Conservation (phyloP, 92 coral and sea anemone species). For the Phymanthus crucifer region DNA sequence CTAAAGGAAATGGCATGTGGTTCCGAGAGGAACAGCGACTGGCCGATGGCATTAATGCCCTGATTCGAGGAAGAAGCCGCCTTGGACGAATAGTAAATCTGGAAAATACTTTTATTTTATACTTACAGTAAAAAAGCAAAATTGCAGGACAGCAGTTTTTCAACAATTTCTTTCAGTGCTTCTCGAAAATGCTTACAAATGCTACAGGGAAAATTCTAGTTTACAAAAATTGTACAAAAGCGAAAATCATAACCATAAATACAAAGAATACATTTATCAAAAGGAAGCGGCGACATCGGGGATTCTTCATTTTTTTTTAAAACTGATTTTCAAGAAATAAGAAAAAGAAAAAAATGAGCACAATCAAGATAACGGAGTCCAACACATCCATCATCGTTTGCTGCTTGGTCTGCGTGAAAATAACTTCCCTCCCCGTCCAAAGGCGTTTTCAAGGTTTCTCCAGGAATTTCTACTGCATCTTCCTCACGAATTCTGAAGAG, state of each 20-base stretch:
- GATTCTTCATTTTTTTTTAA: neutral
- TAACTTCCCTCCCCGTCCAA: neutral
- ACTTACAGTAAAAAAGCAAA: neutral
- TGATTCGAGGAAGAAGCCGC: neutral
- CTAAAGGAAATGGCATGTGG: too few relatives aligned
- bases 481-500: neutral
- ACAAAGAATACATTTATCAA: neutral
- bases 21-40: too few relatives aligned
- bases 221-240: neutral
- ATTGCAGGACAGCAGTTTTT: neutral
- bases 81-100: neutral
- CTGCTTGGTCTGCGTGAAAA: neutral
- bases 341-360: too few relatives aligned
- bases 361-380: neutral
- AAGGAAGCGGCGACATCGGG: neutral
- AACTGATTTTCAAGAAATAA: neutral
- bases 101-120: neutral
- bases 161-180: neutral
- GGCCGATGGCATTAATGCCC: neutral
- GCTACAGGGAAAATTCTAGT: neutral
- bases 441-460: neutral
- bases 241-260: slow-evolving; percentile 4
- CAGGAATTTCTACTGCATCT: slow-evolving; percentile 1
- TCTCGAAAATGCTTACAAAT: neutral
- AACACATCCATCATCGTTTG: neutral